A percentile compares a stretch with the other conserved stretches of the same genome.
phyloP scores from a whole-genome alignment of 2,888 invertebrate species.

The Rotaria magnacalcarata region DNA sequence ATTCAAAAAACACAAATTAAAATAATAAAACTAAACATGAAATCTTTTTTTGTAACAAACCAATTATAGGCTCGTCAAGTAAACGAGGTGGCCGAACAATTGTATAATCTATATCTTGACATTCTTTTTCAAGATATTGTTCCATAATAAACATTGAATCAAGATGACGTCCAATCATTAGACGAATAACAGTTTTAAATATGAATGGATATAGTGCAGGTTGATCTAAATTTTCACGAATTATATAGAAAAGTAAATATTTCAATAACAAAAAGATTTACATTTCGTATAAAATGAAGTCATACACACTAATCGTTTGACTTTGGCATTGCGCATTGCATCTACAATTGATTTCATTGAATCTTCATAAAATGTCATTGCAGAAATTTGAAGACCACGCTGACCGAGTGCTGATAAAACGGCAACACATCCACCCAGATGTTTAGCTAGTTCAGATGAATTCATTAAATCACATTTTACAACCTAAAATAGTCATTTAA shows the following conservation, averaged over 20 bases:
- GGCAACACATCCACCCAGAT: conserved; percentile 50
- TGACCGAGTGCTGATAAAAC: conserved; percentile 52
- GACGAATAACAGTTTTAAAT: conserved; percentile 39
- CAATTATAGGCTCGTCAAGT: conserved; percentile 48
- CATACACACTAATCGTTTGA: conserved; percentile 50
- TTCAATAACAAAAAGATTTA: neutral
- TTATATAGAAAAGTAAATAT: neutral
- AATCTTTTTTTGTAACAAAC: neutral
- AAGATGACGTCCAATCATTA: conserved; percentile 50
- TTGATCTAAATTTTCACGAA: conserved; percentile 48
- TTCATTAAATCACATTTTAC: conserved; percentile 51
- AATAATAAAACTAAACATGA: conserved; percentile 48
- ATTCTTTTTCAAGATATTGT: conserved; percentile 50
- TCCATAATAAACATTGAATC: conserved; percentile 54
- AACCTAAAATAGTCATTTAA: conserved; percentile 50
- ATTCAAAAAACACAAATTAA: neutral
- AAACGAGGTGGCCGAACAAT: conserved; percentile 53
- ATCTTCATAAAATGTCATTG: conserved; percentile 51
- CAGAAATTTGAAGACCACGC: conserved; percentile 49
- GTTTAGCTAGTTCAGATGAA: conserved; percentile 49
- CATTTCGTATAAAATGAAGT: conserved; percentile 42
- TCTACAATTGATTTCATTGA: conserved; percentile 50
- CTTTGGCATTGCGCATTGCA: conserved; percentile 51
- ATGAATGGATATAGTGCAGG: conserved; percentile 46
- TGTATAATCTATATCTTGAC: conserved; percentile 53